phyloP scores from a whole-genome alignment of 2,888 invertebrate species.

The Folsomia manolachei region DNA sequence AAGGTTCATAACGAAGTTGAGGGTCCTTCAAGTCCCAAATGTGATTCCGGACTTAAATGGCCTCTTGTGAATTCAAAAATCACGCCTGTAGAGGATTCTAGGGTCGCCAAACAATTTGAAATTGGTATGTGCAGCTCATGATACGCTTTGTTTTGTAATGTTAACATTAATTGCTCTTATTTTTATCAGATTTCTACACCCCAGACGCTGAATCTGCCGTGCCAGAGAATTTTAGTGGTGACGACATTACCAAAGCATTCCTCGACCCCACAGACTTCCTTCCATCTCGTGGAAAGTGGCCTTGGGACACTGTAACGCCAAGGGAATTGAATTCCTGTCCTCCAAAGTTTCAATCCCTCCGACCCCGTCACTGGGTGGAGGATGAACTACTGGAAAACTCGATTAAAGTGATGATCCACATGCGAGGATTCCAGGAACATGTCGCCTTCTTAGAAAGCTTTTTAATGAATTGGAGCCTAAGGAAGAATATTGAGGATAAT shows the following conservation, averaged over 20 bases:
- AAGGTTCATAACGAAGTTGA: too few species aligned
- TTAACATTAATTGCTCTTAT: neutral
- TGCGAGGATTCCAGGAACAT: neutral
- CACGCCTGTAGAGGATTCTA: neutral
- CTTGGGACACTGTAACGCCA: neutral
- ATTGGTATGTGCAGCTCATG: neutral
- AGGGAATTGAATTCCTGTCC: neutral
- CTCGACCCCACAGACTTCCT: neutral
- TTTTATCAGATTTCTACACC: neutral
- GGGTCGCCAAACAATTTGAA: neutral
- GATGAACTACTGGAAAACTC: neutral
- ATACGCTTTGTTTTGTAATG: too few species aligned
- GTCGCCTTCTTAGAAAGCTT: neutral
- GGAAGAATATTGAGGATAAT: neutral
- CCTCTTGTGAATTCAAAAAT: too few species aligned
- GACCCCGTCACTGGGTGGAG: neutral
- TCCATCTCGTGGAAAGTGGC: neutral
- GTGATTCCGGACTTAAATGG: too few species aligned
- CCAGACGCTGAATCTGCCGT: neutral
- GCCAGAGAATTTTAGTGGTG: neutral
- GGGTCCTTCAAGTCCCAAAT: too few species aligned
- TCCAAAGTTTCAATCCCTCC: neutral
- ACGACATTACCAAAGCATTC: neutral
- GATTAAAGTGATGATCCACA: neutral
- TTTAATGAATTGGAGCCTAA: neutral